Evolutionary conservation across 2,888 invertebrate species (phyloP).

Genomic region (Erebia aethiops): DNA sequence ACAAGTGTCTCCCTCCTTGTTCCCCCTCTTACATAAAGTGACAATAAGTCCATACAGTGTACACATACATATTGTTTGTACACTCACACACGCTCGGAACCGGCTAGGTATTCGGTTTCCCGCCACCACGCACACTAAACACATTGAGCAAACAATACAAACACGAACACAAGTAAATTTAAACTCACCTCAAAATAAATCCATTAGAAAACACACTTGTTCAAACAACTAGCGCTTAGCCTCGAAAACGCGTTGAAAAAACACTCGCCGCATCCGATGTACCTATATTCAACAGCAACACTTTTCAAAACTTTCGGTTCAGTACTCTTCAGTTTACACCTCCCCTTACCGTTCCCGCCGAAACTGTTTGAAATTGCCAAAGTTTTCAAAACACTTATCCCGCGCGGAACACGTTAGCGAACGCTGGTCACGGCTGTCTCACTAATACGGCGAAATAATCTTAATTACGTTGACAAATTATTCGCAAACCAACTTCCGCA

Average conservation of each 20-base stretch:
- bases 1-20: conserved; percentile 78
- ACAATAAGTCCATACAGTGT: conserved; percentile 71
- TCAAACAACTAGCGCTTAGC: conserved; percentile 83
- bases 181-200: conserved; percentile 84
- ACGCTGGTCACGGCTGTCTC: conserved; percentile 2
- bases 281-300: conserved; percentile 51
- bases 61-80: conserved; percentile 69
- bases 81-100: conserved; percentile 69
- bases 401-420: conserved; percentile 12
- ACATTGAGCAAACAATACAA: conserved; percentile 80
- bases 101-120: conserved; percentile 82
- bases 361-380: conserved; percentile 43
- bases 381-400: not conserved
- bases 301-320: conserved; percentile 79
- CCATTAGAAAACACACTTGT: conserved; percentile 84
- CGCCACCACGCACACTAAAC: conserved; percentile 81
- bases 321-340: conserved; percentile 61
- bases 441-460: conserved; percentile 21
- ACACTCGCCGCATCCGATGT: conserved; percentile 77
- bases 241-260: conserved; percentile 83
- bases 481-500: conserved; percentile 68
- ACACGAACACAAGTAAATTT: conserved; percentile 82
- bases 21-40: conserved; percentile 78
- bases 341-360: conserved; percentile 62
- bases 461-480: conserved; percentile 44